Percentiles rank a stretch among this genome's conserved stretches.
These are phyloP conservation scores for Trinorchestia longiramus DNA, from an alignment of 1,140 invertebrate genomes.

Conservation along the genomic window DNA sequence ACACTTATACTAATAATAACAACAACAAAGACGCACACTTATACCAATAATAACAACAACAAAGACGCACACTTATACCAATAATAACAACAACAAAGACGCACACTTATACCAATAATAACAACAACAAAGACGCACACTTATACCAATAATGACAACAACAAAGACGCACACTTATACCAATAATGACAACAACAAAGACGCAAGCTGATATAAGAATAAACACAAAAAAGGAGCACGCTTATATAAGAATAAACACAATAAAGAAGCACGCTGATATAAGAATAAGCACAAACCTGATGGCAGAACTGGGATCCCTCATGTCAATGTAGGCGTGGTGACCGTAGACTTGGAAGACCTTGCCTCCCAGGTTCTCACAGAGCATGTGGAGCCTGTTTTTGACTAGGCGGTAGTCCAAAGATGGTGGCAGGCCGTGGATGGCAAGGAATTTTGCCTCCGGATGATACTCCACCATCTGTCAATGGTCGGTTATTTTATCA, in stretches of 20 bases:
- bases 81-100: no score
- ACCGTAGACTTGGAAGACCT: slow-evolving; percentile 38
- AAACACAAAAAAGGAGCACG: neutral
- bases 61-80: no score
- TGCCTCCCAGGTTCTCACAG: slow-evolving; percentile 27
- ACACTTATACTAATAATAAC: no score
- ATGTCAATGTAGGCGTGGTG: slow-evolving; percentile 53
- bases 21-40: no score
- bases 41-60: no score
- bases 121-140: no score
- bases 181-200: neutral
- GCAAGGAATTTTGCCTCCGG: slow-evolving; percentile 24
- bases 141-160: no score
- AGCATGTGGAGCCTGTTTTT: slow-evolving; percentile 34
- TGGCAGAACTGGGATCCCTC: slow-evolving; percentile 45
- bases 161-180: no score
- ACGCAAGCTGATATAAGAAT: neutral
- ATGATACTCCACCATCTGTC: slow-evolving; percentile 40
- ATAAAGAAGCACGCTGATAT: neutral
- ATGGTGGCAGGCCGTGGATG: slow-evolving; percentile 12
- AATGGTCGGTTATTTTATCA: neutral
- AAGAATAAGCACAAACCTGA: neutral
- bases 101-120: no score
- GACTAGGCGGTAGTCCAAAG: slow-evolving; percentile 16
- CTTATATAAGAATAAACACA: neutral